Conservation (phyloP, 2,888 invertebrate species). For the Automeris io region DNA sequence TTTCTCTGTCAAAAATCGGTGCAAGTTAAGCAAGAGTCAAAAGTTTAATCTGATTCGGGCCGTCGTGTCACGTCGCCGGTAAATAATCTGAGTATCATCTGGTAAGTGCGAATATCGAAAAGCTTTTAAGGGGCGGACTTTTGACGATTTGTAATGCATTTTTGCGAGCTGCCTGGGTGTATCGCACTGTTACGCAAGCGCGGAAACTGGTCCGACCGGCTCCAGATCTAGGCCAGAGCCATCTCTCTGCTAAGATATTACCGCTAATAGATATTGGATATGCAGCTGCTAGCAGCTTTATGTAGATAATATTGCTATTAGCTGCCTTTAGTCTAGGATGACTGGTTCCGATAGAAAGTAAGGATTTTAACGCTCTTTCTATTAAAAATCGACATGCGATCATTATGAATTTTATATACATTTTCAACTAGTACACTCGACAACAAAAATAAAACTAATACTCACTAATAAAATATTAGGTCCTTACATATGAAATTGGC, state of each 20-base stretch:
- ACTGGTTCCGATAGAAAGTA: neutral
- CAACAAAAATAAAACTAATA: too few relatives aligned
- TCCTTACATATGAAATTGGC: too few relatives aligned
- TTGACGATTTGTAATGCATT: slow-evolving; percentile 64
- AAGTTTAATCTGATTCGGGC: slow-evolving; percentile 43
- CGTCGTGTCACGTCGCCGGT: too few relatives aligned
- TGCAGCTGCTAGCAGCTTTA: slow-evolving; percentile 31
- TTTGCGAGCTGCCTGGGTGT: slow-evolving; percentile 54
- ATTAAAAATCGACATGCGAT: too few relatives aligned
- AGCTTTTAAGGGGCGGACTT: slow-evolving; percentile 64
- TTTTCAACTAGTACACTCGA: too few relatives aligned
- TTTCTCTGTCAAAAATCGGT: slow-evolving; percentile 58
- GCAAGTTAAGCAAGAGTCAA: slow-evolving; percentile 46
- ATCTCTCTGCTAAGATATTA: slow-evolving; percentile 67
- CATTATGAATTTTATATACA: too few relatives aligned
- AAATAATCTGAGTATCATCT: slow-evolving; percentile 42
- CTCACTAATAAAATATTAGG: too few relatives aligned
- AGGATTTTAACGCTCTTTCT: neutral
- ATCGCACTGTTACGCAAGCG: slow-evolving; percentile 60
- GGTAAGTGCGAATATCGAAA: slow-evolving; percentile 57
- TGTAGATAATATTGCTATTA: neutral
- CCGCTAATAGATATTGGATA: slow-evolving; percentile 69
- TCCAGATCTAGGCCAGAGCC: slow-evolving; percentile 69
- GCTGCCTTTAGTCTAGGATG: neutral
- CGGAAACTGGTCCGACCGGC: slow-evolving; percentile 68